These are phyloP conservation scores for Labeo catla DNA, from an alignment of 2,113 vertebrate genomes.

Conservation along the genomic window DNA sequence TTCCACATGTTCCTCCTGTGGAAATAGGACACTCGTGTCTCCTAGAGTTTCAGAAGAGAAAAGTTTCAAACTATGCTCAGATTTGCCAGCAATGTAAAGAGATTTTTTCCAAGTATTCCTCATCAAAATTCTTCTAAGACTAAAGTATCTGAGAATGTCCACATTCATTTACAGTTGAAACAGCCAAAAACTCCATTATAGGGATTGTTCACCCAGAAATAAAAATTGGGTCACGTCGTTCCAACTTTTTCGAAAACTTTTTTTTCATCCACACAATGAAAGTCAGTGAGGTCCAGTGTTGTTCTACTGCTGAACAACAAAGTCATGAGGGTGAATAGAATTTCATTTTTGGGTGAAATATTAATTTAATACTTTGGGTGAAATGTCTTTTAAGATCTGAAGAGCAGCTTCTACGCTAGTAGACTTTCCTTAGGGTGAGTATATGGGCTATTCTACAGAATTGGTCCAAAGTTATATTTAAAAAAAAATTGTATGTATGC, in stretches of 20 bases:
- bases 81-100: background rate
- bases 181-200: background rate
- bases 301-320: background rate
- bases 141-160: background rate
- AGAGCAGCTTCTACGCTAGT: background rate
- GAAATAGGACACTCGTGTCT: background rate
- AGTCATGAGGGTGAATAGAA: background rate
- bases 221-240: background rate
- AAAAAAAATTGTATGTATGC: no score
- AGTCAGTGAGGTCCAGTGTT: background rate
- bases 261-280: no score
- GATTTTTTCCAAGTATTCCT: background rate
- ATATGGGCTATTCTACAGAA: background rate
- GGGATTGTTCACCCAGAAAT: background rate
- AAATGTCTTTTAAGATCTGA: background rate
- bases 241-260: background rate
- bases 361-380: background rate
- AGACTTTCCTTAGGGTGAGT: background rate
- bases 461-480: no score
- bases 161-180: background rate
- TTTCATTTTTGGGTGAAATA: background rate
- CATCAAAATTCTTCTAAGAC: background rate
- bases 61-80: background rate
- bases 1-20: conserved; percentile 2
- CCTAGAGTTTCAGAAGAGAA: background rate